These are phyloP conservation scores for Chymomyza amoena DNA, from an alignment of 2,888 invertebrate genomes.

Conservation along the genomic window DNA sequence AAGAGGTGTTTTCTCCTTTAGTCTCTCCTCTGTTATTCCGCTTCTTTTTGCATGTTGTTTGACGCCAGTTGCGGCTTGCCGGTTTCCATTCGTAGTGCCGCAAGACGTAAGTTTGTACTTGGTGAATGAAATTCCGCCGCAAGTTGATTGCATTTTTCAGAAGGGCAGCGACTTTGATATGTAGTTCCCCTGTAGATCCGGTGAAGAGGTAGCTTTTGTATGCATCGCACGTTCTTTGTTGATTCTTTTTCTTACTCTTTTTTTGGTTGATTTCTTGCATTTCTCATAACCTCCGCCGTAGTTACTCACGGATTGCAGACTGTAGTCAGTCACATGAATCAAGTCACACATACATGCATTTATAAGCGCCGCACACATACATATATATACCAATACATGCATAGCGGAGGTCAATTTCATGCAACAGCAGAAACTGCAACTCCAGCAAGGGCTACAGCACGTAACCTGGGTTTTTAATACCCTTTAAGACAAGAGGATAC, in stretches of 20 bases:
- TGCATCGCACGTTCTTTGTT: slow-evolving; percentile 65
- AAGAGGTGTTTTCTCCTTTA: too few species aligned
- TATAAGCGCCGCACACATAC: not conserved
- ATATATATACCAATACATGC: slow-evolving; percentile 49
- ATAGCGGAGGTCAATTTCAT: slow-evolving; percentile 70
- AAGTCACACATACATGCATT: slow-evolving; percentile 23
- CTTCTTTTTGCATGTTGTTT: not conserved
- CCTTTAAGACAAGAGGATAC: too few species aligned
- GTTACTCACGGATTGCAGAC: slow-evolving; percentile 23
- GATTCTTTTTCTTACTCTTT: not conserved
- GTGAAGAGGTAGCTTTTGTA: slow-evolving; percentile 56
- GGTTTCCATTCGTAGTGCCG: too few species aligned
- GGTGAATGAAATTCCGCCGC: slow-evolving; percentile 50
- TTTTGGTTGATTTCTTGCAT: slow-evolving; percentile 64
- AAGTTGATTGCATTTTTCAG: slow-evolving; percentile 73
- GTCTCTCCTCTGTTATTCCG: too few species aligned
- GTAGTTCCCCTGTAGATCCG: slow-evolving; percentile 43
- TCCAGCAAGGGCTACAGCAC: slow-evolving; percentile 60
- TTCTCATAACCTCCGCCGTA: slow-evolving; percentile 55
- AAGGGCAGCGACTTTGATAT: slow-evolving; percentile 3
- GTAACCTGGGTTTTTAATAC: slow-evolving; percentile 59
- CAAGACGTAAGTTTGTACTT: not conserved
- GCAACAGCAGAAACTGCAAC: slow-evolving; percentile 52
- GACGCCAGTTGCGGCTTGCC: not conserved
- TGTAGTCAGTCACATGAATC: slow-evolving; percentile 58